Evolutionary conservation across 2,113 vertebrate species (phyloP), one percentile per base, ranked within the genome.

Genomic region (Aix galericulata): DNA sequence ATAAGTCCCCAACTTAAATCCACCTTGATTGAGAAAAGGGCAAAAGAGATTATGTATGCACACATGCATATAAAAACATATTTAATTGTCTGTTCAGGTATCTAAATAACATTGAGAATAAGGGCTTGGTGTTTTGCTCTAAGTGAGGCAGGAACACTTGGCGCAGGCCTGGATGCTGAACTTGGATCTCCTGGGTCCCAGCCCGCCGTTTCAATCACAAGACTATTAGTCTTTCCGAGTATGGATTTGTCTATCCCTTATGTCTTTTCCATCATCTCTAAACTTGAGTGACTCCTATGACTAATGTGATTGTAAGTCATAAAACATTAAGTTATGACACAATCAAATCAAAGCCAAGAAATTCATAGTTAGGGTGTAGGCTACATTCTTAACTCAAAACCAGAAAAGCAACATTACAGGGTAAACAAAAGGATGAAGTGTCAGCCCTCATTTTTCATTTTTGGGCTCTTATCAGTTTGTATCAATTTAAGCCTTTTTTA

Each of bases 341-440:
- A 93, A 93, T 95, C 81, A 96, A 96, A 96, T 89, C 88, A 77
- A 95, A 92, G 95, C 96, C 96, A 97, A 97, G 93, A 96, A 97
- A 96, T 97, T 96, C 96, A 97, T 96, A 95, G 95, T 93, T 94
- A 96, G 96, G 97, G 96, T 91, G 96, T 94, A 97, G 96, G 94
- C 96, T 94, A 92, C 89, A 83, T 96, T 97, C 96, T 96, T 89
- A 95, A 97, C 94, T 95, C 95, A 96, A 95, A 97, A 97, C 95
- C 93, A 95, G 96, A 96, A 97, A 97, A 95, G 94, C 95, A 88
- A 90, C 96, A 97, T 96, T 96, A 63, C 89, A 93, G 89, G 91
- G 91, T 96, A 95, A 97, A 97, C 92, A 95, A 93, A 95, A 94
- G 91, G 91, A 78, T 91, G 84, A 89, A 94, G 85, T 94, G 94